These are phyloP conservation scores for Sacculina carcini DNA, from an alignment of 2,888 invertebrate genomes.

Conservation along the genomic window DNA sequence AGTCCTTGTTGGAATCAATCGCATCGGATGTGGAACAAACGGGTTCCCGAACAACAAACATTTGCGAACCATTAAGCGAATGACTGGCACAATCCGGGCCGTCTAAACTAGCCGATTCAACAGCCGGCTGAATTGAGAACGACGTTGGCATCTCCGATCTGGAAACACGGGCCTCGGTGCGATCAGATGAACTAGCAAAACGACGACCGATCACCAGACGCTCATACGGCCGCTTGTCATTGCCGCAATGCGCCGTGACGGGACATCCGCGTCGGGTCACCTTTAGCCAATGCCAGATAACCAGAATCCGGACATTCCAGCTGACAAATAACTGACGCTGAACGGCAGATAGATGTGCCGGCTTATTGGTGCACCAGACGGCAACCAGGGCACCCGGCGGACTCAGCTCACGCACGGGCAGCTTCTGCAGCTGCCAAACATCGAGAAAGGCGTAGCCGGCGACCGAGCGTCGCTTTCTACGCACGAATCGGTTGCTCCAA, in stretches of 20 bases:
- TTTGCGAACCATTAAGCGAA: constrained; percentile 45
- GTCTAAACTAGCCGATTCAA: constrained; percentile 32
- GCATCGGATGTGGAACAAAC: too few species aligned
- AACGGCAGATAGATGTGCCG: constrained; percentile 36
- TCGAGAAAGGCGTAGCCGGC: constrained; percentile 50
- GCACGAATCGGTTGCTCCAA: constrained; percentile 84
- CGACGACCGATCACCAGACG: constrained; percentile 32
- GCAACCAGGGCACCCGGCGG: constrained; percentile 36
- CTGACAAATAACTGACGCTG: constrained; percentile 37
- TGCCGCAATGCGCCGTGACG: constrained; percentile 35
- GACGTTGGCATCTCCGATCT: neutral
- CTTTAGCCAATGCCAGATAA: constrained; percentile 72
- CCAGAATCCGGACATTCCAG: constrained; percentile 43
- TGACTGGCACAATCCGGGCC: constrained; percentile 76
- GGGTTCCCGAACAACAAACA: too few species aligned
- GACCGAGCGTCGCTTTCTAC: constrained; percentile 25
- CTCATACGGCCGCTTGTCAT: constrained; percentile 69
- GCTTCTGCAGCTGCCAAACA: constrained; percentile 38
- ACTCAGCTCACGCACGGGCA: constrained; percentile 38
- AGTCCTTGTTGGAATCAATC: too few species aligned
- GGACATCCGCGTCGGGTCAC: constrained; percentile 38
- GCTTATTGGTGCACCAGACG: constrained; percentile 78
- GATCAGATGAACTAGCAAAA: too few species aligned
- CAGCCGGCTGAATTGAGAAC: neutral
- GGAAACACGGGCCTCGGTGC: too few species aligned